A percentile compares a stretch with the other conserved stretches of the same genome.
Conservation (phyloP, 1,140 invertebrate genomes). For the Mamestra configurata region DNA sequence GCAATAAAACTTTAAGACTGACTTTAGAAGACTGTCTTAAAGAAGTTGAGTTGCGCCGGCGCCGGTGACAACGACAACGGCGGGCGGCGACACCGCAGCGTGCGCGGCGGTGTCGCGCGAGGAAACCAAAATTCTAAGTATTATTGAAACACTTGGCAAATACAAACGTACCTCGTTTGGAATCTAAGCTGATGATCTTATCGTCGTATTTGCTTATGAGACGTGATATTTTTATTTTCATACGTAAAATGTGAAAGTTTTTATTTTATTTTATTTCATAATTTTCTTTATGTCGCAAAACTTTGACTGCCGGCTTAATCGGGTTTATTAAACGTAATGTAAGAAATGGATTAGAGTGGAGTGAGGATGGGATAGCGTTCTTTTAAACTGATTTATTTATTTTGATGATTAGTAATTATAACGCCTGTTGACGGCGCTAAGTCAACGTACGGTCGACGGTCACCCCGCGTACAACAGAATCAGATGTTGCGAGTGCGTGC, state of each 20-base stretch:
- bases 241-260: constrained; percentile 48
- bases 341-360: constrained; percentile 39
- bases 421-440: background rate
- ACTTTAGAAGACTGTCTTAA: constrained; percentile 87
- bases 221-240: constrained; percentile 61
- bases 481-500: constrained; percentile 4
- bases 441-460: background rate
- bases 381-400: constrained; percentile 39
- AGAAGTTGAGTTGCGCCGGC: constrained; percentile 64
- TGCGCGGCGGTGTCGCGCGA: constrained; percentile 53
- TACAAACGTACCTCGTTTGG: constrained; percentile 38
- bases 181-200: constrained; percentile 45
- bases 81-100: background rate
- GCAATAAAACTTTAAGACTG: constrained; percentile 87
- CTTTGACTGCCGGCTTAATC: constrained; percentile 37
- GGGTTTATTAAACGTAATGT: constrained; percentile 37
- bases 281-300: constrained; percentile 35
- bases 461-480: constrained; percentile 4
- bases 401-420: constrained; percentile 12
- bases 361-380: constrained; percentile 11
- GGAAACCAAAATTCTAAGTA: constrained; percentile 67
- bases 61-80: constrained; percentile 20
- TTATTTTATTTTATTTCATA: constrained; percentile 52
- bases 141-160: constrained; percentile 57
- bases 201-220: constrained; percentile 46